Evolutionary conservation across 2,888 invertebrate species (phyloP).

Genomic region (Lycophotia porphyrea): DNA sequence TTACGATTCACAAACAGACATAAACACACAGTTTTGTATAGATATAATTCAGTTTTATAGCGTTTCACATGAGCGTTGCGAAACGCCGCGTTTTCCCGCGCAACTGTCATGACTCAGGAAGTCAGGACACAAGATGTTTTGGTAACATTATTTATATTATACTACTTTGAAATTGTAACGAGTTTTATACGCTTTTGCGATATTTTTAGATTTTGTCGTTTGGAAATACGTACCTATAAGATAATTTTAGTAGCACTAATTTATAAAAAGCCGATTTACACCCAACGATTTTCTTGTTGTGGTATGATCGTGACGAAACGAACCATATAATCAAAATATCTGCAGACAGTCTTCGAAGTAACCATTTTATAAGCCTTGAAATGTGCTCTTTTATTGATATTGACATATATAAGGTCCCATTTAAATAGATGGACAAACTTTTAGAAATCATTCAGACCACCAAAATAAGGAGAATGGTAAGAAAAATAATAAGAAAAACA

Average conservation of each 20-base stretch:
- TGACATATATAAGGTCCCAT: too few relatives aligned
- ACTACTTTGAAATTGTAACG: constrained; percentile 43
- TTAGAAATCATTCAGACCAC: too few relatives aligned
- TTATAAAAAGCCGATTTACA: constrained; percentile 3
- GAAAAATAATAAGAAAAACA: too few relatives aligned
- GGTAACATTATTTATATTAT: constrained; percentile 45
- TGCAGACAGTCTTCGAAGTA: neutral
- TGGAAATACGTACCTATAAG: neutral
- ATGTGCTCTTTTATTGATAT: neutral
- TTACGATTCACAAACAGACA: constrained; percentile 68
- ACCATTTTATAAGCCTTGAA: neutral
- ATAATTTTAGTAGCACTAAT: neutral
- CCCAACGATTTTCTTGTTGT: neutral
- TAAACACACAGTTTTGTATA: constrained; percentile 66
- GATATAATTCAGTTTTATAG: constrained; percentile 67
- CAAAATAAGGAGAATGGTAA: too few relatives aligned
- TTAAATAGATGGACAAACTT: too few relatives aligned
- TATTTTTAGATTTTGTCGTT: constrained; percentile 34
- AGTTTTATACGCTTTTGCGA: constrained; percentile 13
- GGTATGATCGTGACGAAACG: neutral
- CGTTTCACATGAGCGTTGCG: constrained; percentile 50
- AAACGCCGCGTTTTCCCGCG: constrained; percentile 51
- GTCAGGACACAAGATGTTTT: constrained; percentile 50
- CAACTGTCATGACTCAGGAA: constrained; percentile 52
- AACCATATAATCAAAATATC: neutral